Evolutionary conservation across 2,797 vertebrate species (phyloP).

Genomic region (Silurus aristotelis): DNA sequence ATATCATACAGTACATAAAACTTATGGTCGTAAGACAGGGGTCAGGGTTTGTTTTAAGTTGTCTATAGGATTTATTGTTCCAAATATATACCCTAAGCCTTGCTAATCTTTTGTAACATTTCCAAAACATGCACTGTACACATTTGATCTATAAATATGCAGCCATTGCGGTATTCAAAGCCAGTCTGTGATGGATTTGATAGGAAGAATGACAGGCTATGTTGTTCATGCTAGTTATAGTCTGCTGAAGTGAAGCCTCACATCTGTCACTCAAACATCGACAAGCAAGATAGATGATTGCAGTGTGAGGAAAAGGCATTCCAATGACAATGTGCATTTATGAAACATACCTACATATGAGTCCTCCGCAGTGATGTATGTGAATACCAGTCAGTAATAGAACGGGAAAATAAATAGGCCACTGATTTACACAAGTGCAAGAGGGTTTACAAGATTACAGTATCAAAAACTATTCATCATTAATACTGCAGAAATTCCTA

Average conservation of each 20-base stretch:
- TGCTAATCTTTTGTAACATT: conserved; percentile 7
- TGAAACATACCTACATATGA: conserved; percentile 34
- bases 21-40: background rate
- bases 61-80: background rate
- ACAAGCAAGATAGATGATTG: conserved; percentile 22
- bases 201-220: conserved; percentile 9
- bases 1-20: background rate
- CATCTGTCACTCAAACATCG: conserved; percentile 27
- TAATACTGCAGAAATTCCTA: background rate
- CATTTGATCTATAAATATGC: conserved; percentile 28
- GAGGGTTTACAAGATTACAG: conserved; percentile 4
- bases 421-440: conserved; percentile 16
- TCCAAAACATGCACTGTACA: conserved; percentile 10
- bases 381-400: conserved; percentile 32
- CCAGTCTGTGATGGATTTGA: conserved; percentile 15
- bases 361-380: conserved; percentile 23
- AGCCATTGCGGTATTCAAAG: conserved; percentile 33
- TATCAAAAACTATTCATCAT: background rate
- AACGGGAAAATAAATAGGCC: conserved; percentile 10
- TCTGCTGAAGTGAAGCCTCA: conserved; percentile 19
- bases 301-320: conserved; percentile 38
- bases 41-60: background rate
- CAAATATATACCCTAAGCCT: conserved; percentile 1
- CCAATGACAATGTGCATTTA: conserved; percentile 41
- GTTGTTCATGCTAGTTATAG: conserved; percentile 43